Evolutionary conservation across 92 coral and sea anemone species (phyloP), one percentile per base, ranked within the genome.

Genomic region (Metridium senile): DNA sequence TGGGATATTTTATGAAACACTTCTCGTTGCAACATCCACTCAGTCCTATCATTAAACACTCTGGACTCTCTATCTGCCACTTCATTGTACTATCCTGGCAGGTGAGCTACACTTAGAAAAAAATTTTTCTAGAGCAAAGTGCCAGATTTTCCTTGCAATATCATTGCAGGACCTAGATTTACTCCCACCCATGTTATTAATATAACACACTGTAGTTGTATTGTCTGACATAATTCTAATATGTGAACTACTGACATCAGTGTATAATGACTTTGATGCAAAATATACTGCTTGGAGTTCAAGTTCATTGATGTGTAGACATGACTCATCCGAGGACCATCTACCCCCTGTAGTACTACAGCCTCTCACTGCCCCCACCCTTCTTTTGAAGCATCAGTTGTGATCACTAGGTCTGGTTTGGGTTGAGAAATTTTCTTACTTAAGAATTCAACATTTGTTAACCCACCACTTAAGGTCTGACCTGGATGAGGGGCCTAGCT

Each of bases 341-440:
- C 76, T 51, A 33, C 76, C 87, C 1, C 72, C 71, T 17, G 74
- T 82, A 57, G 6, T 20, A 9, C 57, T 30, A 16, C 31, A 7
- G 17, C 57, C 74, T 62, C 65, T 28, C 51, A 33, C 86, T 70
- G 78, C 73, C 52, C 82, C 78, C 82, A 83, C 29, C 87, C 87
- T 63, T 83, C 49, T 49, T 83, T 83, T 61, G 82, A 75, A 20
- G 78, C 78, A 75, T 75, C 82, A 33, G 87, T 22, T 19, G 34
- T 67, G 21, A 74, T 65, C 9, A 26, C 56, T 23, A 82, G 64
- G 59, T 19, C 66, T 35, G 28, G 72, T 49, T 46, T 30, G 31
- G 77, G 30, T 21, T 67, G 39, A n/a, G 27, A 33, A 30, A 67
- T 67, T 19, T 21, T 19, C 39, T 67, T 67, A 27, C 33, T 67